Conservation (phyloP, 2,888 invertebrate genomes). For the Chrysopilus asiliformis region DNA sequence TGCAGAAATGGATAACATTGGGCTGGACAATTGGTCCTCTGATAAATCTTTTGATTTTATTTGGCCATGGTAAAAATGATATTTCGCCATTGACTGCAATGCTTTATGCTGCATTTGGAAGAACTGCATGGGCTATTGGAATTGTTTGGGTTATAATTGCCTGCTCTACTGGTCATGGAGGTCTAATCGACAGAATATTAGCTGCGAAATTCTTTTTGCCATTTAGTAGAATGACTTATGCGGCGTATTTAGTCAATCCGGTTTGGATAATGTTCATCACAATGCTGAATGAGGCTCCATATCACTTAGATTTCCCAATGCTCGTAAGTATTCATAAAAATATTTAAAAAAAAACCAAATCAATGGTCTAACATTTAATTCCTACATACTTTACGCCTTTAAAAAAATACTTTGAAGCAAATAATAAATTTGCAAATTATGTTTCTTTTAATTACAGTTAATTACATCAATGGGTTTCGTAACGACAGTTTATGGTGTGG, state of each 20-base stretch:
- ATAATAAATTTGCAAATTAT: neutral
- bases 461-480: slow-evolving; percentile 10
- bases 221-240: slow-evolving; percentile 38
- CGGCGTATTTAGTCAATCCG: slow-evolving; percentile 40
- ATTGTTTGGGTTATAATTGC: slow-evolving; percentile 39
- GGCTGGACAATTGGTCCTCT: slow-evolving; percentile 25
- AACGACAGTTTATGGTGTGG: slow-evolving; percentile 6
- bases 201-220: slow-evolving; percentile 15
- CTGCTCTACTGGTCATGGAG: slow-evolving; percentile 37
- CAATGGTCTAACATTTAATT: too few species aligned
- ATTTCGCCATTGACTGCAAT: slow-evolving; percentile 30
- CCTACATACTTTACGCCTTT: too few species aligned
- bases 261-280: slow-evolving; percentile 33
- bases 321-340: too few species aligned
- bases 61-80: slow-evolving; percentile 30
- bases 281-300: slow-evolving; percentile 14
- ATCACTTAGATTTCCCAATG: slow-evolving; percentile 14
- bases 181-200: slow-evolving; percentile 34
- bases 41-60: slow-evolving; percentile 34
- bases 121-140: slow-evolving; percentile 38
- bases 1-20: slow-evolving; percentile 9
- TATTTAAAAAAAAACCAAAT: too few species aligned
- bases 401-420: too few species aligned
- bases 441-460: slow-evolving; percentile 7
- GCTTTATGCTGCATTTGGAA: slow-evolving; percentile 34